These are phyloP conservation scores for Tauraco hartlaubi DNA, from an alignment of 2,797 vertebrate species.

Conservation along the genomic window DNA sequence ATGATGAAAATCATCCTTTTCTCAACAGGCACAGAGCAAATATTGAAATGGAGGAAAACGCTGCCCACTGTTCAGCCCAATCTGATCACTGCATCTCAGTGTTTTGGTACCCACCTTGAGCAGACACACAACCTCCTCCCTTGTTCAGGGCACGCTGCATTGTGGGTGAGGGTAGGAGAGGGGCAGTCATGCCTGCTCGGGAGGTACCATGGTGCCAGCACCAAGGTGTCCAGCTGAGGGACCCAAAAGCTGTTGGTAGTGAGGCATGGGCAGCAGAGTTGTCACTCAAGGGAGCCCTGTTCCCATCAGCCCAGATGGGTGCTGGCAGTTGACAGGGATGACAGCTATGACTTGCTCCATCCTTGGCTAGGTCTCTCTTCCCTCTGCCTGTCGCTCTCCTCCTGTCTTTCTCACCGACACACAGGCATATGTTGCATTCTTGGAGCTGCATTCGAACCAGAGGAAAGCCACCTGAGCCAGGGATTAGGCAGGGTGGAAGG, in stretches of 20 bases:
- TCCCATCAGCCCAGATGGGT: neutral
- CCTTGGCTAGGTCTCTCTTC: neutral
- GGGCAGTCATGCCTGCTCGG: neutral
- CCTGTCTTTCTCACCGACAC: neutral
- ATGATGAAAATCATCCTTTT: conserved; percentile 29
- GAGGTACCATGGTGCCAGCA: neutral
- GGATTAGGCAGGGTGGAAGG: neutral
- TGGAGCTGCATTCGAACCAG: neutral
- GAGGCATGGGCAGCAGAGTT: neutral
- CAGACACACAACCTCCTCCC: neutral
- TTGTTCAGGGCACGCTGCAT: fast-evolving
- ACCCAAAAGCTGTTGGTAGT: neutral
- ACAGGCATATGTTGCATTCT: neutral
- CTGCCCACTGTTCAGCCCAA: neutral
- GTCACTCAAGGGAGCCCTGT: neutral
- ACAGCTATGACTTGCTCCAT: neutral
- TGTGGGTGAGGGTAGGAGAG: neutral
- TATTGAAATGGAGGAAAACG: conserved; percentile 19
- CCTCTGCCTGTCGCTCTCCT: neutral
- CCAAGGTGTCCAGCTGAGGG: neutral
- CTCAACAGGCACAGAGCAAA: conserved; percentile 40
- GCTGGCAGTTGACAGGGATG: neutral
- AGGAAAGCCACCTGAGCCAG: neutral
- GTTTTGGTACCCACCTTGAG: neutral
- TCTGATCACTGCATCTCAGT: neutral